These are phyloP conservation scores for Corythornis vintsioides DNA, from an alignment of 2,113 vertebrate genomes.

Conservation along the genomic window DNA sequence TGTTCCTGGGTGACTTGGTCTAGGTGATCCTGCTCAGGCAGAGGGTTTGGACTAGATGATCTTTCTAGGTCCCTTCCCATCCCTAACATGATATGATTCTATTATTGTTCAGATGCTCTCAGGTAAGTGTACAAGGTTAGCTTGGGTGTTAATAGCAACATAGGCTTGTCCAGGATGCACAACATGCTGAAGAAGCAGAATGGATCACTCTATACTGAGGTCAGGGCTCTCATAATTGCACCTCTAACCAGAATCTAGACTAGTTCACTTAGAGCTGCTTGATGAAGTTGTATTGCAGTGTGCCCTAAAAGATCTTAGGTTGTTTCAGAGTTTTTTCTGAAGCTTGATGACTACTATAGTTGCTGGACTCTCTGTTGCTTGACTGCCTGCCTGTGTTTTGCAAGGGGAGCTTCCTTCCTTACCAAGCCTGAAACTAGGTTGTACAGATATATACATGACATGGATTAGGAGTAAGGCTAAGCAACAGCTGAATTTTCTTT, in stretches of 20 bases:
- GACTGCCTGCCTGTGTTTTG: background rate
- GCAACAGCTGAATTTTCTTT: background rate
- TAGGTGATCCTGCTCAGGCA: no score
- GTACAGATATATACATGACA: background rate
- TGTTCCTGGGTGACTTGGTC: no score
- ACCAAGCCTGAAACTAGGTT: background rate
- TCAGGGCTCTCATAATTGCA: background rate
- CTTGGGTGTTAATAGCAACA: background rate
- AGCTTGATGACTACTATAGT: background rate
- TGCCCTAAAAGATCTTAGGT: background rate
- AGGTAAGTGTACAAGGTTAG: accelerated
- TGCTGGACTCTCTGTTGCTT: background rate
- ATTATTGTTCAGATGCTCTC: background rate
- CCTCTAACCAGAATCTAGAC: background rate
- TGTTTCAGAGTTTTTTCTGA: background rate
- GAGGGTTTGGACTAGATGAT: no score
- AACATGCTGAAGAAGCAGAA: accelerated
- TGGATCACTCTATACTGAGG: accelerated
- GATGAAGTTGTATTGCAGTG: background rate
- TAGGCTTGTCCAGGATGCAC: background rate
- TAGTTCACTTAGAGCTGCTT: background rate
- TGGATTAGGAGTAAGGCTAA: background rate
- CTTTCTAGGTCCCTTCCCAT: no score
- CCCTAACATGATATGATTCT: no score
- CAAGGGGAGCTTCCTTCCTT: background rate